Conservation (phyloP, 2,113 vertebrate species). For the Gallinago media region DNA sequence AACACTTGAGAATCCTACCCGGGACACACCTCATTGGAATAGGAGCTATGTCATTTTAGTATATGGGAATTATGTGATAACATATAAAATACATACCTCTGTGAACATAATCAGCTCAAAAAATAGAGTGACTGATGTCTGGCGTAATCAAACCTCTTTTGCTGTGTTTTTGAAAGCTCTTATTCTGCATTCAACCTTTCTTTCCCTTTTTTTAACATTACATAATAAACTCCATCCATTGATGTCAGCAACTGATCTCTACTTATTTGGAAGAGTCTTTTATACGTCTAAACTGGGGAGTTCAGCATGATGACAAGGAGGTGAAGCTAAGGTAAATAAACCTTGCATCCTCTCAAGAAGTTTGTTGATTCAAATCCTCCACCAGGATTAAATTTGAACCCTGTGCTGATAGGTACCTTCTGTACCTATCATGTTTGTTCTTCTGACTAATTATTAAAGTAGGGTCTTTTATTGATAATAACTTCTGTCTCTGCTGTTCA, state of each 20-base stretch:
- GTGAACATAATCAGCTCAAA: background rate
- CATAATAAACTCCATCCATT: background rate
- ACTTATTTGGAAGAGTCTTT: background rate
- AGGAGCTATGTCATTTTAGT: background rate
- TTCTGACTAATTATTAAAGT: background rate
- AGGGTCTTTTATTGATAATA: background rate
- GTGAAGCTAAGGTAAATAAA: background rate
- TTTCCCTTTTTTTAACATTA: background rate
- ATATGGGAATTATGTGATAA: background rate
- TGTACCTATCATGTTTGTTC: background rate
- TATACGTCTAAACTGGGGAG: background rate
- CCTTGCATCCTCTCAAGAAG: background rate
- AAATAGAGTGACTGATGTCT: background rate
- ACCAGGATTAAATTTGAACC: background rate
- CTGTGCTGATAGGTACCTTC: background rate
- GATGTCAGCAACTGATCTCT: background rate
- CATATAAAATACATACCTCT: background rate
- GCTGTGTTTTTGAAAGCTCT: background rate
- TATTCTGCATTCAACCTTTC: background rate
- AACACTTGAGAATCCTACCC: background rate
- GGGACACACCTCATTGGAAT: background rate
- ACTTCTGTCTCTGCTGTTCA: background rate
- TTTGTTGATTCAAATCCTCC: background rate
- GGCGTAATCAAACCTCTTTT: background rate
- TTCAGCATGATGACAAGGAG: background rate